phyloP scores from a whole-genome alignment of 1,140 invertebrate species.

The Drosophila seguyi region DNA sequence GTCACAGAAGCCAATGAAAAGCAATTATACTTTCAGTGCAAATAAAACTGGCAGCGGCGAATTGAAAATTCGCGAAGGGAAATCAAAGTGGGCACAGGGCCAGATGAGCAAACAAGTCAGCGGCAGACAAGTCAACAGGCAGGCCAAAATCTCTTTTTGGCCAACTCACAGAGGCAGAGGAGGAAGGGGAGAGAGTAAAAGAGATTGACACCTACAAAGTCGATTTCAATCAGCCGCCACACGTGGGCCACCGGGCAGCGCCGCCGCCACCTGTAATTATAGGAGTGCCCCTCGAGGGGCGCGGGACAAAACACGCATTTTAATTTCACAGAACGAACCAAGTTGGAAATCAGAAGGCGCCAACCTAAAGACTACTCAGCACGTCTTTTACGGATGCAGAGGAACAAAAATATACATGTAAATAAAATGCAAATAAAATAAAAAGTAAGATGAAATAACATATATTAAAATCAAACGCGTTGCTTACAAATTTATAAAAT shows the following conservation, averaged over 20 bases:
- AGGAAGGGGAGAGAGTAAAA: conserved; percentile 5
- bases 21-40: conserved; percentile 57
- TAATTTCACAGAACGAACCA: conserved; percentile 56
- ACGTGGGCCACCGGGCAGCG: conserved; percentile 33
- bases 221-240: conserved; percentile 53
- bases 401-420: no score
- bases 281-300: conserved; percentile 31
- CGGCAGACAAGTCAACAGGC: conserved; percentile 59
- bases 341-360: conserved; percentile 64
- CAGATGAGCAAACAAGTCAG: conserved; percentile 57
- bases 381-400: background rate
- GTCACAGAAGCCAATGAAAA: conserved; percentile 35
- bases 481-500: no score
- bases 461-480: no score
- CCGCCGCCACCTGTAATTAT: conserved; percentile 57
- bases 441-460: no score
- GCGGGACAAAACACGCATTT: conserved; percentile 48
- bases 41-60: conserved; percentile 52
- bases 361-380: conserved; percentile 30
- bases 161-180: background rate
- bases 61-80: conserved; percentile 62
- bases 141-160: conserved; percentile 8
- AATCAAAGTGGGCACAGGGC: conserved; percentile 59
- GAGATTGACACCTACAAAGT: conserved; percentile 58
- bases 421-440: background rate